Evolutionary conservation across 1,140 invertebrate genomes (phyloP), one percentile per base, ranked within the genome.

Genomic region (Bathynomus jamesi): DNA sequence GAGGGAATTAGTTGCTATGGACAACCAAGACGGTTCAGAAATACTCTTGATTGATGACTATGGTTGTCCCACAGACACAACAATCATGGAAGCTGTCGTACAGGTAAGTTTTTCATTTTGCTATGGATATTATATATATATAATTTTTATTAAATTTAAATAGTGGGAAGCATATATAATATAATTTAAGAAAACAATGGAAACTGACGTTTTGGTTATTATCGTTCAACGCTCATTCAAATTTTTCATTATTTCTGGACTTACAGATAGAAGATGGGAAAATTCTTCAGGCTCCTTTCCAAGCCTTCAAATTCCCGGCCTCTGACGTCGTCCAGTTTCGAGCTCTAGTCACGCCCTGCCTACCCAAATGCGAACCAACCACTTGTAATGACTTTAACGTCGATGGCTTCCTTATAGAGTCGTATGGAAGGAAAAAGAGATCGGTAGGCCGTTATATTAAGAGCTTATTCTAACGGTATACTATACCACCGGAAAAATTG

Each of bases 301-400:
- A 96, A 81, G 94, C 94, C 10, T 96, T 96, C 87, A 95, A 96
- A 71, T 96, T 96, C 85, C 94, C 94, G 0, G 93, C 93, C 17
- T 95, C 93, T 0, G 93, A 95, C 81, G 89, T 95, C 11, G 94
- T 96, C 0, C 93, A 96, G 82, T 96, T 96, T 87, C 87, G 93
- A 64, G 94, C 94, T 1, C 80, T 96, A 77, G 93, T 96, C 0
- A 95, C 93, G 3, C 94, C 94, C 0, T 96, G 94, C 79, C 91
- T 96, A 88, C 92, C 93, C 1, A 88, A 87, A 28, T 96, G 94
- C 80, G 92, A 94, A 81, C 93, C 94, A 0, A 53, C 40, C 2
- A 53, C 21, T 53, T 53, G 40, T 5, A 53, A 21, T 53, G 40
- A 92, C 78, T 86, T 88, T 67, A 89, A 90, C 61, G 92, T 92